A percentile compares a stretch with the other conserved stretches of the same genome.
phyloP scores from a whole-genome alignment of 53 echinoderm and acorn worm genomes.

The Zoroaster sp. region DNA sequence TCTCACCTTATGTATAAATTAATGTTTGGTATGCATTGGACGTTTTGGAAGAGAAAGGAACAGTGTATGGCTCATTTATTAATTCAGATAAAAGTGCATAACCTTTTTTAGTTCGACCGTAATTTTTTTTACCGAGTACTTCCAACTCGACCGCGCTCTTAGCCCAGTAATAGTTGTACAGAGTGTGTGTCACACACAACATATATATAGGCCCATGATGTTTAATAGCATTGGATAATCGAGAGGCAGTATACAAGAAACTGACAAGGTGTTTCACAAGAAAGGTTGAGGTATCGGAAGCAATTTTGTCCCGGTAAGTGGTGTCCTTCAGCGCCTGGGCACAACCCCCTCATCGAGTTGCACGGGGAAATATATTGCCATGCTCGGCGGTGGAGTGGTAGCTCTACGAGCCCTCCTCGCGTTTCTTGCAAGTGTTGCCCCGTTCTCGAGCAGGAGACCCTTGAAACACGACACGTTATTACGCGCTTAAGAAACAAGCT shows the following conservation, averaged over 20 bases:
- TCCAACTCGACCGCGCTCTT: background rate
- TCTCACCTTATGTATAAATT: slow-evolving; percentile 27
- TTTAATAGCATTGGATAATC: slow-evolving; percentile 9
- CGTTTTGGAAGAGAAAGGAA: background rate
- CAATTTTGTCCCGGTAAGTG: slow-evolving; percentile 39
- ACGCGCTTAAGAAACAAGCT: slow-evolving; percentile 30
- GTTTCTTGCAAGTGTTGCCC: background rate
- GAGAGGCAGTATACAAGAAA: background rate
- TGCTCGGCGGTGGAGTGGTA: background rate
- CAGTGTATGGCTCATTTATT: slow-evolving; percentile 5
- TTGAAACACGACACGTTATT: slow-evolving; percentile 54
- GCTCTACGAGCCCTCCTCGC: background rate
- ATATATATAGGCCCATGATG: background rate
- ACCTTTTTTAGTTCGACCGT: background rate
- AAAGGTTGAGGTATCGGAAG: slow-evolving; percentile 23
- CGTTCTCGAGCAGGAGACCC: slow-evolving; percentile 1
- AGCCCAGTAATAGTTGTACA: background rate
- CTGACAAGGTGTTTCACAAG: background rate
- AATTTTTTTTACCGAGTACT: background rate
- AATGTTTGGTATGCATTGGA: slow-evolving; percentile 39
- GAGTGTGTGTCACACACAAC: background rate
- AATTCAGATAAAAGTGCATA: slow-evolving; percentile 48
- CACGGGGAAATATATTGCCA: slow-evolving; percentile 6
- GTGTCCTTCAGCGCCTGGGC: slow-evolving; percentile 17
- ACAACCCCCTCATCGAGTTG: slow-evolving; percentile 41